A percentile compares a stretch with the other conserved stretches of the same genome.
Evolutionary conservation across 2,113 vertebrate genomes (phyloP).

Genomic region (Corvus cornix): DNA sequence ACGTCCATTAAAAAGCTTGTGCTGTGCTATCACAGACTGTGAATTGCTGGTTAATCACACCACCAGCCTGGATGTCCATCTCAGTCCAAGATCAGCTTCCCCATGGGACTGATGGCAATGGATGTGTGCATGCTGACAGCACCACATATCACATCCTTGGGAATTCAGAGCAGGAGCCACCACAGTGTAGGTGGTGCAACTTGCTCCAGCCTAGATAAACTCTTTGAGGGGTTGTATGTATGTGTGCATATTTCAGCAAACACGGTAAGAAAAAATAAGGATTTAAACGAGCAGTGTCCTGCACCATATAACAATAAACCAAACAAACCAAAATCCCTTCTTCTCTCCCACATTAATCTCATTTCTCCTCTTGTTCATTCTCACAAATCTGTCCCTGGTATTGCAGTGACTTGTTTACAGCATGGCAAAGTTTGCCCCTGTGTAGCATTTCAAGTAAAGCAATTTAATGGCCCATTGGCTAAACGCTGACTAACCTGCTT

Average conservation of each 20-base stretch:
- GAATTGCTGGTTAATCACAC: background rate
- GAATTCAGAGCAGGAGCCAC: slow-evolving; percentile 42
- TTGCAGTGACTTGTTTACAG: background rate
- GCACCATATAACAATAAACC: background rate
- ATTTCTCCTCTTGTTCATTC: background rate
- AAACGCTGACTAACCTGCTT: slow-evolving; percentile 3
- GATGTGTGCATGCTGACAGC: slow-evolving; percentile 56
- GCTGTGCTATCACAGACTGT: background rate
- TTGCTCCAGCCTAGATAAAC: background rate
- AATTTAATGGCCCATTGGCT: slow-evolving; percentile 51
- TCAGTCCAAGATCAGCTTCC: slow-evolving; percentile 70
- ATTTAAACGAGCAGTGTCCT: background rate
- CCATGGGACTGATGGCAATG: slow-evolving; percentile 55
- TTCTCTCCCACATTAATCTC: background rate
- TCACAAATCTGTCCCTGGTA: background rate
- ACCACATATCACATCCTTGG: slow-evolving; percentile 47
- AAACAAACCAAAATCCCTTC: background rate
- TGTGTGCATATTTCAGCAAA: background rate
- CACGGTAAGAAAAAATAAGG: background rate
- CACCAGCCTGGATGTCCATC: background rate
- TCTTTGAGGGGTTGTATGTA: background rate
- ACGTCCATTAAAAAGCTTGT: background rate
- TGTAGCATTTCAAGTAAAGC: slow-evolving; percentile 22
- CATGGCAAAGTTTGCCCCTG: background rate
- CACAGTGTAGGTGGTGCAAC: background rate